phyloP scores from a whole-genome alignment of 2,888 invertebrate genomes.

The Zele albiditarsus region DNA sequence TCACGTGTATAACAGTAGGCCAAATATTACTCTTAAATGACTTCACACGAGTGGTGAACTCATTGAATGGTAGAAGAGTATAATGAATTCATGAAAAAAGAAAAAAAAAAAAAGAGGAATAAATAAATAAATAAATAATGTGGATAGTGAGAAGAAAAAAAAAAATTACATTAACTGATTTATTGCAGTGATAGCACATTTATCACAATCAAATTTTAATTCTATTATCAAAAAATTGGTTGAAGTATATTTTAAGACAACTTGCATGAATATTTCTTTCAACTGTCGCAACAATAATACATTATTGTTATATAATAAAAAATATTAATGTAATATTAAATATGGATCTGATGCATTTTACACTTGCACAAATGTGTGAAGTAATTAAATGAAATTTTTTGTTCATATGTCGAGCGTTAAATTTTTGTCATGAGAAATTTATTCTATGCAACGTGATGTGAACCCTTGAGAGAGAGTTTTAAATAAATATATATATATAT shows the following conservation, averaged over 20 bases:
- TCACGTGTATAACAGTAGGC: conserved; percentile 7
- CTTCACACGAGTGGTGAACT: neutral
- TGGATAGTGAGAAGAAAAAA: neutral
- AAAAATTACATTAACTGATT: neutral
- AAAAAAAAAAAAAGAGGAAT: neutral
- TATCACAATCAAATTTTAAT: neutral
- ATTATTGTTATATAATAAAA: neutral
- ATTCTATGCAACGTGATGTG: neutral
- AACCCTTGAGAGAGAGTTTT: neutral
- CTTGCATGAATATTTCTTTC: no score
- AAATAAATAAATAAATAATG: neutral
- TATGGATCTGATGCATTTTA: neutral
- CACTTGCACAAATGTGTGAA: neutral
- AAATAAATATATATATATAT: neutral
- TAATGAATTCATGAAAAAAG: neutral
- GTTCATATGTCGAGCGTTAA: neutral
- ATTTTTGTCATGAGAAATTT: conserved; percentile 12
- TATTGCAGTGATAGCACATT: neutral
- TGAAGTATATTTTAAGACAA: no score
- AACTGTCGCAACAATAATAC: no score
- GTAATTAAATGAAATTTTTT: conserved; percentile 8
- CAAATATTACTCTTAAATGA: neutral
- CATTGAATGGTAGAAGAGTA: neutral
- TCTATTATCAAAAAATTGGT: no score
- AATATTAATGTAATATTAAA: neutral